Evolutionary conservation across 2,797 vertebrate species (phyloP), one percentile per base, ranked within the genome.

Genomic region (Novumbra hubbsi): DNA sequence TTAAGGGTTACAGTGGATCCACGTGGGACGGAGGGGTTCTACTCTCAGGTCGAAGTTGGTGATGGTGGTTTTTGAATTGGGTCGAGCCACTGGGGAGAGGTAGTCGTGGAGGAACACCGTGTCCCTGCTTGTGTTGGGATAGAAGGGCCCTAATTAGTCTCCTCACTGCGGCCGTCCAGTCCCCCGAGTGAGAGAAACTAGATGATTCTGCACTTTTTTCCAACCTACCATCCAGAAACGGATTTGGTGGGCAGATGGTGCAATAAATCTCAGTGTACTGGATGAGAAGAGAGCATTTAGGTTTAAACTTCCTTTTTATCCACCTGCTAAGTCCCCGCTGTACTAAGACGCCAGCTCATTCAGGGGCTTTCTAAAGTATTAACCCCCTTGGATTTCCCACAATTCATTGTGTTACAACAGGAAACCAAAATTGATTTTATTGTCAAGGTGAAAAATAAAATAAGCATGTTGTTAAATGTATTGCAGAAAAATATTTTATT

Each of bases 51-150:
- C 52, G 49, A 17, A 19, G 75, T 82, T 49, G 21, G 24, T 27
- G 67, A 49, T 49, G 15, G 67, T 64, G 49, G 60, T 62, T 60
- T n/a, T 14, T 71, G 83, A 92, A 90, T 16, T 91, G 84, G 90
- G 91, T 88, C 89, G 77, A 81, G 82, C 86, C 91, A 86, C 87
- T 12, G 1, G 91, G 90, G 90, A 90, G 80, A 78, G 81, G 84
- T 82, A 86, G 83, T 24, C 11, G 57, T 14, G 32, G 62, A 83
- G 85, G 86, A 84, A 87, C 89, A 85, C 84, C 84, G 81, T 70
- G 88, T 89, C 86, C 87, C 86, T 74, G 83, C 67, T 77, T 85
- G 76, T 74, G 84, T 76, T 75, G 76, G 84, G 81, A 80, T 38
- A 64, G 74, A 77, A 84, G 81, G 74, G 70, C 85, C 74, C 80